Percentiles rank a stretch among this genome's conserved stretches.
Conservation (phyloP, 1,140 invertebrate species). For the Polypedilum vanderplanki region DNA sequence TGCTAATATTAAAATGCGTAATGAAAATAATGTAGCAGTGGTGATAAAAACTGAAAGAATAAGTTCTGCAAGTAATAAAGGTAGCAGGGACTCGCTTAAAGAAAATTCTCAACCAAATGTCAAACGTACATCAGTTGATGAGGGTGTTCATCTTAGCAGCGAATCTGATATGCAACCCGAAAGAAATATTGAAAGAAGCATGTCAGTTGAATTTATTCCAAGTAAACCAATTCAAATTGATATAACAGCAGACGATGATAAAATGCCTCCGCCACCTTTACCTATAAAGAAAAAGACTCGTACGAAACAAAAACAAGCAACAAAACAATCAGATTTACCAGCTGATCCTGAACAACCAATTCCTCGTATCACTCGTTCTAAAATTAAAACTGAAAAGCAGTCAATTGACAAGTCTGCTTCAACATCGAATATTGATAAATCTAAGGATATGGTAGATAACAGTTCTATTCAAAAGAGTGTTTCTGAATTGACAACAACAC, state of each 20-base stretch:
- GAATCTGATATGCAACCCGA: neutral
- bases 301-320: neutral
- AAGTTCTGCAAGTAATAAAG: neutral
- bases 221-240: neutral
- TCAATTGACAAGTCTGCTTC: neutral
- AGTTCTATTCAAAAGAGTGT: neutral
- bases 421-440: neutral
- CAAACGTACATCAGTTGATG: neutral
- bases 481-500: neutral
- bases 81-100: neutral
- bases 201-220: neutral
- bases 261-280: neutral
- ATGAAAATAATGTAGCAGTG: neutral
- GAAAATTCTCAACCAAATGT: neutral
- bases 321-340: neutral
- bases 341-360: neutral
- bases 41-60: neutral
- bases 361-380: neutral
- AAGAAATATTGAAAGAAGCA: neutral
- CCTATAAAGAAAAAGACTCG: neutral
- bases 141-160: neutral
- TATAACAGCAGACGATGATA: neutral
- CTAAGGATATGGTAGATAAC: neutral
- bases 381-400: conserved; percentile 14
- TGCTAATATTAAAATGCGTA: neutral